Evolutionary conservation across 2,113 vertebrate genomes (phyloP).

Genomic region (Phalacrocorax aristotelis): DNA sequence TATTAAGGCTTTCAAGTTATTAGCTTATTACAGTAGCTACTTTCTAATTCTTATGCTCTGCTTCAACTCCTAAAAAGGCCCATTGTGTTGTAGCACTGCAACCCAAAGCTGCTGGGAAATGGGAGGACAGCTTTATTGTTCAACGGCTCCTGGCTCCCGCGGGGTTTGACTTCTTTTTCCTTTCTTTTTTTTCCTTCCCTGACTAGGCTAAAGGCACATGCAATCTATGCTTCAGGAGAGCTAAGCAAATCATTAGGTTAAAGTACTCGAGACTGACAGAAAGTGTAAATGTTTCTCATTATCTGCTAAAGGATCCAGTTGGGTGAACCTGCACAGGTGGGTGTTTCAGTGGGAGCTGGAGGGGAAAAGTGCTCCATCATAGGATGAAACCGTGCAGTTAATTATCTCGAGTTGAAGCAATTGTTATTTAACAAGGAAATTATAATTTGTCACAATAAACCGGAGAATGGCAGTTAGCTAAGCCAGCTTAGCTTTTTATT

Average conservation of each 20-base stretch:
- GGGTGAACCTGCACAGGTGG: slow-evolving; percentile 50
- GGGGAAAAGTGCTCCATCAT: slow-evolving; percentile 21
- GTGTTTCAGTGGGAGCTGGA: slow-evolving; percentile 46
- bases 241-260: slow-evolving; percentile 38
- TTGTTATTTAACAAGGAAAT: slow-evolving; percentile 64
- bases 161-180: not conserved
- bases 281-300: slow-evolving; percentile 60
- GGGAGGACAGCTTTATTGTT: slow-evolving; percentile 17
- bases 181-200: not conserved
- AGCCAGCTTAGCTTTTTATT: not conserved
- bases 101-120: not conserved
- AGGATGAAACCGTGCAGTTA: slow-evolving; percentile 50
- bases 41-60: not conserved
- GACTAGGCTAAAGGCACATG: not conserved
- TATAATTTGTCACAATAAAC: slow-evolving; percentile 63
- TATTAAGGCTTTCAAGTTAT: slow-evolving; percentile 36
- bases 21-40: slow-evolving; percentile 4
- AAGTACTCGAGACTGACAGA: slow-evolving; percentile 55
- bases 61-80: not conserved
- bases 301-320: slow-evolving; percentile 43
- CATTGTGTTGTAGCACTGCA: not conserved
- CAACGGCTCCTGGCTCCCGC: not conserved
- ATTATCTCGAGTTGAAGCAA: slow-evolving; percentile 53
- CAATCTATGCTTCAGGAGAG: not conserved
- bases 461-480: not conserved